Evolutionary conservation across 1,140 invertebrate genomes (phyloP).

Genomic region (Melanaphis sacchari): DNA sequence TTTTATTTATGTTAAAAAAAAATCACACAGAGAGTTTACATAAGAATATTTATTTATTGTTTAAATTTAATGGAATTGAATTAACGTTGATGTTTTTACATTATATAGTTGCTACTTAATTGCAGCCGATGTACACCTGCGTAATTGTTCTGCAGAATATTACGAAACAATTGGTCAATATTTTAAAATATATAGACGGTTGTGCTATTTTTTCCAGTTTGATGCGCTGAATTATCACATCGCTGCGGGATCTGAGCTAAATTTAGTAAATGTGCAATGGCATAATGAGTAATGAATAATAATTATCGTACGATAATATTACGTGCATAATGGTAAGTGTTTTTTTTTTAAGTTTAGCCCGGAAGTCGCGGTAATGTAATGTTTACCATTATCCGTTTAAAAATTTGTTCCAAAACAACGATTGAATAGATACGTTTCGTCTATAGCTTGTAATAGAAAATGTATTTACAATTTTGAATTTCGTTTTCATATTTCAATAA

Average conservation of each 20-base stretch:
- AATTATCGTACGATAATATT: neutral
- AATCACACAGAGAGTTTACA: neutral
- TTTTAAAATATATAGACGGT: neutral
- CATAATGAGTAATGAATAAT: neutral
- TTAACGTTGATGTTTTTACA: neutral
- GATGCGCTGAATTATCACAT: constrained; percentile 32
- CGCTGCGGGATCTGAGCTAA: neutral
- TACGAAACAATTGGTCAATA: constrained; percentile 12
- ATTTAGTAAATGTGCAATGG: neutral
- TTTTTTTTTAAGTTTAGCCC: neutral
- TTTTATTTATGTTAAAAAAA: neutral
- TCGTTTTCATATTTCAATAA: neutral
- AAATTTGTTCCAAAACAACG: constrained; percentile 22
- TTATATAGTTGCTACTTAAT: neutral
- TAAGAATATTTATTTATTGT: neutral
- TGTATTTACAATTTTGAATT: neutral
- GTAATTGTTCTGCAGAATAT: neutral
- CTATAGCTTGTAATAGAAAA: neutral
- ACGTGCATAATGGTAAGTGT: neutral
- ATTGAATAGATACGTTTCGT: neutral
- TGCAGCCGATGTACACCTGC: neutral
- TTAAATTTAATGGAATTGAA: neutral
- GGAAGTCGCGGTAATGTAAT: neutral
- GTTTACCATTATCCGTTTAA: constrained; percentile 11
- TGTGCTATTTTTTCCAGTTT: constrained; percentile 38